Percentiles rank a stretch among this genome's conserved stretches.
These are phyloP conservation scores for Mesochorus sp. DNA, from an alignment of 2,888 invertebrate genomes.

Conservation along the genomic window DNA sequence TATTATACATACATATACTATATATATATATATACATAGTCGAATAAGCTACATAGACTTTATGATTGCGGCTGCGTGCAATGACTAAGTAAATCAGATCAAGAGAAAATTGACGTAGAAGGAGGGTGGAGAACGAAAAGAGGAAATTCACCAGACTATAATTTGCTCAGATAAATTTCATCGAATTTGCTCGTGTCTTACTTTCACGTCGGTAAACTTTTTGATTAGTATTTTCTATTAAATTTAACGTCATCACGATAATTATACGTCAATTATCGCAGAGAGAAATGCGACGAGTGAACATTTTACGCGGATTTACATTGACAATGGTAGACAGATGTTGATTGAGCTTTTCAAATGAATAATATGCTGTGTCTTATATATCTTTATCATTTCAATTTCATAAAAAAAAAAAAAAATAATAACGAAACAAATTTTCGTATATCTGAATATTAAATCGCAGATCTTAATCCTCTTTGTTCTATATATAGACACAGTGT, in stretches of 20 bases:
- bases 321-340: not conserved
- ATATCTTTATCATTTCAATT: not conserved
- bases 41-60: not conserved
- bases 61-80: not conserved
- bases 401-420: not conserved
- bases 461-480: not conserved
- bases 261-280: constrained; percentile 16
- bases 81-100: constrained; percentile 8
- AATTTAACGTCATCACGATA: constrained; percentile 13
- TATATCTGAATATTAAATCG: not conserved
- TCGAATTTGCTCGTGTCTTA: not conserved
- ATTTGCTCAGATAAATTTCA: not conserved
- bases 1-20: not conserved
- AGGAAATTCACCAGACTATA: not conserved
- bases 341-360: not conserved
- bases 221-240: constrained; percentile 34
- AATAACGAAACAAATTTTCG: too few relatives aligned
- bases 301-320: not conserved
- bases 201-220: not conserved
- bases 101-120: not conserved
- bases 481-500: not conserved
- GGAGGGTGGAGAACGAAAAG: not conserved
- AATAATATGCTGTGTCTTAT: not conserved
- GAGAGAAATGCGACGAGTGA: not conserved
- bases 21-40: not conserved